Percentiles rank a stretch among this genome's conserved stretches.
Conservation (phyloP, 2,888 invertebrate species). For the Malthinus flaveolus region DNA sequence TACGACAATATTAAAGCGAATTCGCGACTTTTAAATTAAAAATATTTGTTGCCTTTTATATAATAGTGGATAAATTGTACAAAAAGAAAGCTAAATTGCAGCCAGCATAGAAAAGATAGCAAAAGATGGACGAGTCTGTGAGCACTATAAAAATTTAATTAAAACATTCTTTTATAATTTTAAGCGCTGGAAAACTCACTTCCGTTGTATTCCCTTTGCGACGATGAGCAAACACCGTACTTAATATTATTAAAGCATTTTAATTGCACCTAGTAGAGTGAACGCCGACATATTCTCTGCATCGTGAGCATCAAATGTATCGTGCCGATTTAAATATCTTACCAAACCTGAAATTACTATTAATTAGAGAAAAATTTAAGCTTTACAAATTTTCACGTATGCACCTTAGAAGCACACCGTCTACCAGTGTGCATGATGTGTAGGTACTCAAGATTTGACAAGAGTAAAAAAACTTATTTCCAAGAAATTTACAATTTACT, state of each 20-base stretch:
- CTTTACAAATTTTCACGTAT: too few species aligned
- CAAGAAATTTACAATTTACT: too few species aligned
- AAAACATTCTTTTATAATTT: constrained; percentile 31
- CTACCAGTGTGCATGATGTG: too few species aligned
- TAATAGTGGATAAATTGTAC: too few species aligned
- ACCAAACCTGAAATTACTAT: background rate
- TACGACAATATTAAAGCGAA: too few species aligned
- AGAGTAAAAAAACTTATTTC: too few species aligned
- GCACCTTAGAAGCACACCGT: too few species aligned
- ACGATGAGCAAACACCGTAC: constrained; percentile 25
- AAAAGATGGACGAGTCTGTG: constrained; percentile 8
- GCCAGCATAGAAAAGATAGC: background rate
- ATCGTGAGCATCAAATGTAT: constrained; percentile 19
- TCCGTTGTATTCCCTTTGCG: constrained; percentile 19
- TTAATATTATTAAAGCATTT: constrained; percentile 28
- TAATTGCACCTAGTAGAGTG: constrained; percentile 20
- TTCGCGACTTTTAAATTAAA: too few species aligned
- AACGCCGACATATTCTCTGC: constrained; percentile 17
- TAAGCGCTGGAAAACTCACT: constrained; percentile 24
- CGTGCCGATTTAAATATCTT: constrained; percentile 18
- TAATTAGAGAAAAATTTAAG: background rate
- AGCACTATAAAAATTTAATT: constrained; percentile 30
- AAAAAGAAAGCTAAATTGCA: constrained; percentile 1
- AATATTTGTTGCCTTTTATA: too few species aligned
- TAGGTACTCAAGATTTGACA: too few species aligned